These are phyloP conservation scores for Acanthis flammea DNA, from an alignment of 2,797 vertebrate genomes.

Conservation along the genomic window DNA sequence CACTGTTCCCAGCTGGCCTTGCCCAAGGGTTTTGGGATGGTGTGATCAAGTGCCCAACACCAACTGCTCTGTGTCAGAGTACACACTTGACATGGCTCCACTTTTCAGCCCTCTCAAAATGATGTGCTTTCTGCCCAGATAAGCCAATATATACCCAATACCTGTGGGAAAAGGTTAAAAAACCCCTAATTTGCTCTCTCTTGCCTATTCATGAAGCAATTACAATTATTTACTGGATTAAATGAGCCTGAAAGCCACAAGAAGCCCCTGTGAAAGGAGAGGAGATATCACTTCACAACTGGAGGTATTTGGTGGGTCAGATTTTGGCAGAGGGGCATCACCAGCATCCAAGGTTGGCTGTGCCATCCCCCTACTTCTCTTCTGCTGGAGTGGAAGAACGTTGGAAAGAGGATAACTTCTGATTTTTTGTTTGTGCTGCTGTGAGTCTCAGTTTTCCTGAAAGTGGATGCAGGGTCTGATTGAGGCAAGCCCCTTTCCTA, in stretches of 20 bases:
- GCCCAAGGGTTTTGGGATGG: not conserved
- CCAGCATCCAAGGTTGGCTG: not conserved
- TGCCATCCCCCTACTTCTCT: fast-evolving
- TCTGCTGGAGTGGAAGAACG: not conserved
- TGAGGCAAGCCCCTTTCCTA: not conserved
- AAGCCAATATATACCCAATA: not conserved
- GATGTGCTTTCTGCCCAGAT: not conserved
- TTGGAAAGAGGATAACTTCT: not conserved
- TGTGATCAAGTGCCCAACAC: not conserved
- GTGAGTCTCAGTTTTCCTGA: not conserved
- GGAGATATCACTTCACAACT: not conserved
- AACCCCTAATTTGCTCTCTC: not conserved
- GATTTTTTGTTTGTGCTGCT: not conserved
- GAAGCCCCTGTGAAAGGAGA: not conserved
- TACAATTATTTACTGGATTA: not conserved
- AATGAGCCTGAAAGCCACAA: not conserved
- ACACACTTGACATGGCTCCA: fast-evolving
- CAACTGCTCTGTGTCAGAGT: not conserved
- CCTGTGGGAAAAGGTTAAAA: not conserved
- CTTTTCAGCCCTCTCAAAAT: not conserved
- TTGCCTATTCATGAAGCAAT: not conserved
- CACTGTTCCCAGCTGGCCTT: fast-evolving
- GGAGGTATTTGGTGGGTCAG: not conserved
- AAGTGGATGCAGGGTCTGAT: not conserved
- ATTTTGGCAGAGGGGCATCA: not conserved